Evolutionary conservation across 2,113 vertebrate species (phyloP).

Genomic region (Cyphomyrus discorhynchus): DNA sequence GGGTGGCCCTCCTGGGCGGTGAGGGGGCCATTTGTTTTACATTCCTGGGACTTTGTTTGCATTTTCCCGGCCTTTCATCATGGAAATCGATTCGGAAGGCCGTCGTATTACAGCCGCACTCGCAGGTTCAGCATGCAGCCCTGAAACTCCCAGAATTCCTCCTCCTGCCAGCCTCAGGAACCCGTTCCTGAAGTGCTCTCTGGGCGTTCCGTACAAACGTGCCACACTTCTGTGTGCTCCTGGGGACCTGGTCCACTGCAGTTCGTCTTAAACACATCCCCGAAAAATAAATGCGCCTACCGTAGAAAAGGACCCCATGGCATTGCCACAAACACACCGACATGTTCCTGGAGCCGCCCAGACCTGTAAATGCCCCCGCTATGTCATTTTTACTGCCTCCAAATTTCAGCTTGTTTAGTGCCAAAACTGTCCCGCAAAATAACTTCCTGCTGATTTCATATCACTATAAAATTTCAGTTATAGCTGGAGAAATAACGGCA

Average conservation of each 20-base stretch:
- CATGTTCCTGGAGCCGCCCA: neutral
- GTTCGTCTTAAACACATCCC: neutral
- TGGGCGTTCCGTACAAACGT: neutral
- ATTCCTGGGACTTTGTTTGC: conserved; percentile 3
- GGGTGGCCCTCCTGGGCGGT: conserved; percentile 2
- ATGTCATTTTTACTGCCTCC: neutral
- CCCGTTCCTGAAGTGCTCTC: neutral
- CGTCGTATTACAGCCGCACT: neutral
- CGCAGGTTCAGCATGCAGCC: neutral
- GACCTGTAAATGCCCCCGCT: neutral
- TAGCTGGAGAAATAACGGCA: neutral
- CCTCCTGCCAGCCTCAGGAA: neutral
- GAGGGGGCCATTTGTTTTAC: neutral
- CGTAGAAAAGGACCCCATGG: neutral
- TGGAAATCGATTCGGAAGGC: neutral
- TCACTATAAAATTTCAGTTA: neutral
- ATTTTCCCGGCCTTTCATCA: neutral
- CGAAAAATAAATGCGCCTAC: neutral
- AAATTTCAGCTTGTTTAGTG: neutral
- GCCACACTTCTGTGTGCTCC: neutral
- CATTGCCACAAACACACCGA: neutral
- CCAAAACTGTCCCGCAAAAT: neutral
- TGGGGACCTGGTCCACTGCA: neutral
- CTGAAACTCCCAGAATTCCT: neutral
- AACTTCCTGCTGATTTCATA: neutral